Percentiles rank a stretch among this genome's conserved stretches.
Evolutionary conservation across 2,888 invertebrate genomes (phyloP).

Genomic region (Apoderus coryli): DNA sequence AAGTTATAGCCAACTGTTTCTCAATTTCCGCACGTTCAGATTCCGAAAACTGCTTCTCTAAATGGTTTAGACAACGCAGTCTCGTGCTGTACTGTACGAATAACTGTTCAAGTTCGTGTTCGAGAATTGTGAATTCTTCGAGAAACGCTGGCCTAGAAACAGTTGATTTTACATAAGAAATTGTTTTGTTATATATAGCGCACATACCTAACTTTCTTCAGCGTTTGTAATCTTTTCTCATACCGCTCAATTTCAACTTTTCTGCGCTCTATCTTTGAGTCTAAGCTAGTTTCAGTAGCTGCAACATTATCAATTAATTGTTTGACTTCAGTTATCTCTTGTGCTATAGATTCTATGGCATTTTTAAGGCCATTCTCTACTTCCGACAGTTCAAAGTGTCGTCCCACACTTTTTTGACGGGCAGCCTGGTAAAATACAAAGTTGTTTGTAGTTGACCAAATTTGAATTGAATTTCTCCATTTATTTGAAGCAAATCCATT

Average conservation of each 20-base stretch:
- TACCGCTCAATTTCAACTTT: slow-evolving; percentile 81
- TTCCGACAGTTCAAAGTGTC: slow-evolving; percentile 68
- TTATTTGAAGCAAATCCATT: too few relatives aligned
- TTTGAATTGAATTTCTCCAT: background rate
- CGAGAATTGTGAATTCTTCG: slow-evolving; percentile 85
- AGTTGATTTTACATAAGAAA: slow-evolving; percentile 3
- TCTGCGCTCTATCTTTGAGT: slow-evolving; percentile 83
- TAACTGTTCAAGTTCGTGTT: slow-evolving; percentile 66
- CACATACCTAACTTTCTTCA: slow-evolving; percentile 77
- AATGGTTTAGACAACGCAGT: slow-evolving; percentile 73
- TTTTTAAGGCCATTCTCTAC: slow-evolving; percentile 68
- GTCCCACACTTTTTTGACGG: slow-evolving; percentile 65
- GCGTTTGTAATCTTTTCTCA: slow-evolving; percentile 80
- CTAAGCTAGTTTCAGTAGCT: slow-evolving; percentile 76
- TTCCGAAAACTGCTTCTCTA: slow-evolving; percentile 76
- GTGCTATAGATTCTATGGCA: slow-evolving; percentile 53
- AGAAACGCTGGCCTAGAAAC: slow-evolving; percentile 75
- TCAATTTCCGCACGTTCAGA: slow-evolving; percentile 65
- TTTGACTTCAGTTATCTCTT: slow-evolving; percentile 57
- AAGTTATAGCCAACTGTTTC: slow-evolving; percentile 47
- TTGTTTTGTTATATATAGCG: too few relatives aligned
- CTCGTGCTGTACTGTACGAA: slow-evolving; percentile 81
- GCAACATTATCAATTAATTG: slow-evolving; percentile 73
- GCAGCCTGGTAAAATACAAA: slow-evolving; percentile 39
- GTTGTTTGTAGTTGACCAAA: background rate